These are phyloP conservation scores for Akabosia matsudoensis DNA, from an alignment of 1,140 invertebrate species.

Conservation along the genomic window DNA sequence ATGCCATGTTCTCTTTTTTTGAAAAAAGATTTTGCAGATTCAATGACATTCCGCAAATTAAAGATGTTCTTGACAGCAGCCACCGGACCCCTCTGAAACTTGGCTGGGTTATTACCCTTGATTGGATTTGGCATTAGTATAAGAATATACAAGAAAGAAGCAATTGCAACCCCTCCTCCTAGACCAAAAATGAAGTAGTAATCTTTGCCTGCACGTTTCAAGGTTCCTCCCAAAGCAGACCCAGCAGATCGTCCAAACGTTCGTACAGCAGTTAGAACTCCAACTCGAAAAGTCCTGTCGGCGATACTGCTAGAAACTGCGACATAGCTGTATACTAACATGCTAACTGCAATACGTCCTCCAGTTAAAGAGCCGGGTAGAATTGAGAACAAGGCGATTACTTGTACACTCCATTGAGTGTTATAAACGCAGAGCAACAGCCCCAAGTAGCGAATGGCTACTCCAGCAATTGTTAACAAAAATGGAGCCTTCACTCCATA, in stretches of 20 bases:
- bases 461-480: constrained; percentile 57
- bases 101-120: constrained; percentile 20
- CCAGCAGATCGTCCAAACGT: constrained; percentile 40
- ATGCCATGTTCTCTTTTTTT: constrained; percentile 28
- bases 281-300: constrained; percentile 51
- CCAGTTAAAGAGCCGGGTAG: constrained; percentile 52
- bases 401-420: constrained; percentile 21
- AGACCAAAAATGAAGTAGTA: constrained; percentile 43
- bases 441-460: constrained; percentile 70
- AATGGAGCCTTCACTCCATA: constrained; percentile 40
- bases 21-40: constrained; percentile 40
- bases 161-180: constrained; percentile 36
- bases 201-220: constrained; percentile 24
- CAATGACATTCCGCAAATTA: constrained; percentile 35
- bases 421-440: constrained; percentile 73
- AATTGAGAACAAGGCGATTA: constrained; percentile 49
- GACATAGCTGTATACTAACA: constrained; percentile 54
- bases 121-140: constrained; percentile 37
- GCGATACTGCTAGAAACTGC: constrained; percentile 49
- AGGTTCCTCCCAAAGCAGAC: constrained; percentile 34
- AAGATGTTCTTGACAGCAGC: constrained; percentile 33
- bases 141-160: constrained; percentile 34
- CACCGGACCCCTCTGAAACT: constrained; percentile 7
- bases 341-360: constrained; percentile 51
- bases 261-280: constrained; percentile 48